Evolutionary conservation across 2,113 vertebrate species (phyloP).

Genomic region (Lepidothrix coronata): DNA sequence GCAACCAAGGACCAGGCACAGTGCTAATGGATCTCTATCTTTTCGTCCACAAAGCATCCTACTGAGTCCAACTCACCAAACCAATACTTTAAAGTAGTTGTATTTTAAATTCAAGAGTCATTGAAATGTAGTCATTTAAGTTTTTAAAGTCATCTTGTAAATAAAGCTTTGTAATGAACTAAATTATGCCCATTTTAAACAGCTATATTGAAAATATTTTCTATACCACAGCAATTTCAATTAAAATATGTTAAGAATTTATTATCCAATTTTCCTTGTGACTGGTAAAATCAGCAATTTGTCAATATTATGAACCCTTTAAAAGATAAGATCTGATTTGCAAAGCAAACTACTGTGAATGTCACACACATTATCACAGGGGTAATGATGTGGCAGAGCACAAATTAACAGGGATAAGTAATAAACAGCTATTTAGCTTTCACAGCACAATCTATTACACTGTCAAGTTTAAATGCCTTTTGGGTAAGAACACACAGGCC

Average conservation of each 20-base stretch:
- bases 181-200: neutral
- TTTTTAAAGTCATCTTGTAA: neutral
- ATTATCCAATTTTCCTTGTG: neutral
- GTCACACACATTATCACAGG: neutral
- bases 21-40: neutral
- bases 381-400: conserved; percentile 16
- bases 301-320: neutral
- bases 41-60: neutral
- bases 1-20: neutral
- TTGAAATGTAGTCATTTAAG: neutral
- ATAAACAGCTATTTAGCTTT: conserved; percentile 49
- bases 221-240: neutral
- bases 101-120: neutral
- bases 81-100: neutral
- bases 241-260: neutral
- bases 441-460: conserved; percentile 15
- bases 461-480: conserved; percentile 31
- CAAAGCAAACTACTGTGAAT: neutral
- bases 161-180: neutral
- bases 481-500: neutral
- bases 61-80: neutral
- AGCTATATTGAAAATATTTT: neutral
- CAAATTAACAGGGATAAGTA: conserved; percentile 34
- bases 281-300: neutral
- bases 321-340: neutral